Conservation (phyloP, 2,888 invertebrate species). For the Drosophila pegasa region DNA sequence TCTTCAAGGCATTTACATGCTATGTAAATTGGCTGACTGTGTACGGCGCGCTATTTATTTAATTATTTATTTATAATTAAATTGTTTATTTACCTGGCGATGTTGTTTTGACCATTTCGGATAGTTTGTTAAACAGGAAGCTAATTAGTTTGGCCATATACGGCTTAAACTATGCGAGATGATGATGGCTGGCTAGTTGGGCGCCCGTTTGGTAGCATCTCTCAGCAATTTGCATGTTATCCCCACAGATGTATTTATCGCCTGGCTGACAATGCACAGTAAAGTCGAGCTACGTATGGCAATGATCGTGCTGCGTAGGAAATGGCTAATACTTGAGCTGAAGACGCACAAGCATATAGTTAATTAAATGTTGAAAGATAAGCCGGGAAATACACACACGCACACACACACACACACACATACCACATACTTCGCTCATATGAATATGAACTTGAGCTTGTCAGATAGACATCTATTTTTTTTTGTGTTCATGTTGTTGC, state of each 20-base stretch:
- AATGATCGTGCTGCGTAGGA: conserved; percentile 48
- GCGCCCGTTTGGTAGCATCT: conserved; percentile 65
- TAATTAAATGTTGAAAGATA: conserved; percentile 62
- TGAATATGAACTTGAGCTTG: conserved; percentile 47
- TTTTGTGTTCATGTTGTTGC: conserved; percentile 12
- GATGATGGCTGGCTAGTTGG: conserved; percentile 41
- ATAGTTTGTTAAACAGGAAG: conserved; percentile 63
- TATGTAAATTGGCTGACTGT: conserved; percentile 70
- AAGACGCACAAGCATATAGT: conserved; percentile 34
- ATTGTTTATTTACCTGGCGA: conserved; percentile 65
- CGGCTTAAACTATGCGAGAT: conserved; percentile 71
- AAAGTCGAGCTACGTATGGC: conserved; percentile 37
- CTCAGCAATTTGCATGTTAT: conserved; percentile 53
- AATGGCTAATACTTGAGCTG: conserved; percentile 35
- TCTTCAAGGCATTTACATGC: conserved; percentile 56
- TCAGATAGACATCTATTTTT: conserved; percentile 16
- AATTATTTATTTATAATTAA: conserved; percentile 80
- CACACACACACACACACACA: not conserved
- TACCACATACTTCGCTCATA: not conserved
- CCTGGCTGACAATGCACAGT: conserved; percentile 46
- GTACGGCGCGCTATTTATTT: conserved; percentile 59
- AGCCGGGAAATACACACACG: conserved; percentile 29
- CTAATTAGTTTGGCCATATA: conserved; percentile 75
- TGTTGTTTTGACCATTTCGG: conserved; percentile 68
- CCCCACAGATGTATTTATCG: conserved; percentile 49